These are phyloP conservation scores for Hofmannophila pseudospretella DNA, from an alignment of 2,888 invertebrate species.

Conservation along the genomic window DNA sequence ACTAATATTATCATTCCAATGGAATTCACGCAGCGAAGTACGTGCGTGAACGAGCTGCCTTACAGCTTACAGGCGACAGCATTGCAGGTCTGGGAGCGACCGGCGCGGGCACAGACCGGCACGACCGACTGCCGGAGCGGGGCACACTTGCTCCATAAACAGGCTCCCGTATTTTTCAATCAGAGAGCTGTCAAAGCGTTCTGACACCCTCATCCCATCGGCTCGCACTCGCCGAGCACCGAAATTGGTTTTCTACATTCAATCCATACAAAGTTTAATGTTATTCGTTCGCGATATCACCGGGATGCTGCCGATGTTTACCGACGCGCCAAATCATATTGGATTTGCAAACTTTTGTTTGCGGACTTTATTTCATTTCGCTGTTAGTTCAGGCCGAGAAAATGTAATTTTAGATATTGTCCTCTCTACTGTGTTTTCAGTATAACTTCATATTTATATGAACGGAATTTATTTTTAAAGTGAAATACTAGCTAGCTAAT, in stretches of 20 bases:
- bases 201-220: slow-evolving; percentile 79
- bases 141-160: slow-evolving; percentile 75
- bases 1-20: no score
- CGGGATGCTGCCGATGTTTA: slow-evolving; percentile 77
- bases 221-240: slow-evolving; percentile 77
- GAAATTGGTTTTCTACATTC: slow-evolving; percentile 80
- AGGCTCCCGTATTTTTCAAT: slow-evolving; percentile 81
- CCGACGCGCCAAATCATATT: slow-evolving; percentile 78
- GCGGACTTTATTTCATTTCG: slow-evolving; percentile 76
- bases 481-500: slow-evolving; percentile 7
- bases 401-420: slow-evolving; percentile 72
- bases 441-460: no score
- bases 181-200: slow-evolving; percentile 81
- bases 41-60: no score
- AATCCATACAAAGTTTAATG: slow-evolving; percentile 79
- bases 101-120: neutral
- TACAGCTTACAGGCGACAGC: neutral
- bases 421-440: slow-evolving; percentile 44
- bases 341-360: slow-evolving; percentile 79
- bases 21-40: no score
- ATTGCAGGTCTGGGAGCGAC: neutral
- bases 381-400: slow-evolving; percentile 72
- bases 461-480: slow-evolving; percentile 23
- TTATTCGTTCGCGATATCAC: slow-evolving; percentile 79
- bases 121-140: neutral